Percentiles rank a stretch among this genome's conserved stretches.
These are phyloP conservation scores for Buceros bicornis DNA, from an alignment of 2,797 vertebrate species.

Conservation along the genomic window DNA sequence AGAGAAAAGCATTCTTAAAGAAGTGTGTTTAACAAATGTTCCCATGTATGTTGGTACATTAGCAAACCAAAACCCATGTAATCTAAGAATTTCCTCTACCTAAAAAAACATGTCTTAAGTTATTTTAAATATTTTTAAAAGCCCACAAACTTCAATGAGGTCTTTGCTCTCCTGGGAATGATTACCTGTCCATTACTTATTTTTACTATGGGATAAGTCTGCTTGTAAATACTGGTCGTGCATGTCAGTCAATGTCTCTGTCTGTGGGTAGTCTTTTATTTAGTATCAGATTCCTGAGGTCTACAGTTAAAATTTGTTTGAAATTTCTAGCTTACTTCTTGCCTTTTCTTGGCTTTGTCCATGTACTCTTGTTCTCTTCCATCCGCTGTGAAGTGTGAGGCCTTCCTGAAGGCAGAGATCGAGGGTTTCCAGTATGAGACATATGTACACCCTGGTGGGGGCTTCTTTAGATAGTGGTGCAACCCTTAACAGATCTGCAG, in stretches of 20 bases:
- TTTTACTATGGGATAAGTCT: background rate
- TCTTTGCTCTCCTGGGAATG: background rate
- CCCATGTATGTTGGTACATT: too few relatives aligned
- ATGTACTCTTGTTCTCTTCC: background rate
- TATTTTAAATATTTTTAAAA: background rate
- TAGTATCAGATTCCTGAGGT: background rate
- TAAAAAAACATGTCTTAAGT: background rate
- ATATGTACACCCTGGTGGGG: fast-evolving
- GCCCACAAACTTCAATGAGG: background rate
- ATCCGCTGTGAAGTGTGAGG: background rate
- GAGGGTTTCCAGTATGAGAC: background rate
- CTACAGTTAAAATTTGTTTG: background rate
- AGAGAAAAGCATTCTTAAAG: background rate
- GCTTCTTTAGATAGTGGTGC: background rate
- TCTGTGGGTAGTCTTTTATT: background rate
- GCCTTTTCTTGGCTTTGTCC: background rate
- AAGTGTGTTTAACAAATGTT: background rate
- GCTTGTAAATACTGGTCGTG: background rate
- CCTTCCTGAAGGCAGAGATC: background rate
- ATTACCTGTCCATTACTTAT: background rate
- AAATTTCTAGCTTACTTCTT: background rate
- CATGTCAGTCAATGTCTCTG: fast-evolving
- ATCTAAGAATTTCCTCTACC: background rate
- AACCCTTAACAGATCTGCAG: background rate
- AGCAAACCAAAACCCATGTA: background rate